These are phyloP conservation scores for Ctenodactylus gundi DNA, from an alignment of 2,113 vertebrate genomes.

Conservation along the genomic window DNA sequence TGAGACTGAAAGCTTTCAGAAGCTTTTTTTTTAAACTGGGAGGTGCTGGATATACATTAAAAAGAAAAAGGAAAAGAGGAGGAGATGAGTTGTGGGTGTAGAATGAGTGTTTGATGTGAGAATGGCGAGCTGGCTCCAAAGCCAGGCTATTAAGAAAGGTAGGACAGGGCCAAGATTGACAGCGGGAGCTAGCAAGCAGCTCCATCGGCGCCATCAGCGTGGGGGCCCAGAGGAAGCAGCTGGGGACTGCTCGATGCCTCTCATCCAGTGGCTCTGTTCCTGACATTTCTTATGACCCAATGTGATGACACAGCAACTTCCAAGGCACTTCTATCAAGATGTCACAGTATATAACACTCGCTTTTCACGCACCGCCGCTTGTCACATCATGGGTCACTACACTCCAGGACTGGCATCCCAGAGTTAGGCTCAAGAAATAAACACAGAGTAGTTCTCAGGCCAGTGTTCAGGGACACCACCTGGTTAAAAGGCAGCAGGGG, in stretches of 20 bases:
- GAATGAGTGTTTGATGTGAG: slow-evolving; percentile 55
- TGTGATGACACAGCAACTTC: slow-evolving; percentile 49
- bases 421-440: not conserved
- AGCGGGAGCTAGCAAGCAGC: not conserved
- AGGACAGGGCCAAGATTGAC: not conserved
- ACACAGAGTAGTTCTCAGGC: not conserved
- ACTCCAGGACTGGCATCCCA: not conserved
- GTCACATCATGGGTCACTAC: not conserved
- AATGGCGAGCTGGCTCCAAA: not conserved
- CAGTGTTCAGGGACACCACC: not conserved
- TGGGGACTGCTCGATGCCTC: not conserved
- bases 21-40: slow-evolving; percentile 30
- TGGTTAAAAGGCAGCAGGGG: not conserved
- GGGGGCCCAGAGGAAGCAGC: not conserved
- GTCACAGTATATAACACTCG: slow-evolving; percentile 13
- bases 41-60: slow-evolving; percentile 45
- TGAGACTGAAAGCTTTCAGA: slow-evolving; percentile 60
- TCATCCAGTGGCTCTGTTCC: not conserved
- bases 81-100: not conserved
- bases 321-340: not conserved
- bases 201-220: not conserved
- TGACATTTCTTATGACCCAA: not conserved
- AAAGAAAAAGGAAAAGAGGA: slow-evolving; percentile 35
- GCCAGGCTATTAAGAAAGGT: slow-evolving; percentile 32
- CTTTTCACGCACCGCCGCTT: not conserved